Evolutionary conservation across 1,140 invertebrate species (phyloP).

Genomic region (Drosophila azteca): DNA sequence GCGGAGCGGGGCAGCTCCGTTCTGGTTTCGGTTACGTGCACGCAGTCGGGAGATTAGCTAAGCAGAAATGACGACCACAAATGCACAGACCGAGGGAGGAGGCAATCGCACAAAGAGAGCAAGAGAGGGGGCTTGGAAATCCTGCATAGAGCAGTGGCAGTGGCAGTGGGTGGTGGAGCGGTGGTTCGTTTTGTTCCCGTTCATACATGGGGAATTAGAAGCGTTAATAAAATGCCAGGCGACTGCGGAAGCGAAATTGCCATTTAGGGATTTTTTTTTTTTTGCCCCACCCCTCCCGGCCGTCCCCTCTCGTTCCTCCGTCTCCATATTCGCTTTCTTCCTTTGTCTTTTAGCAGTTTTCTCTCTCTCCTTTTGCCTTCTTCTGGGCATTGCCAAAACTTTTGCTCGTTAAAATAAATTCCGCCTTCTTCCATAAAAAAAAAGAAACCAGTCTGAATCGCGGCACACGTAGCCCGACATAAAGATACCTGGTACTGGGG

Average conservation of each 20-base stretch:
- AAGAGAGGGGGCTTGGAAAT: constrained; percentile 6
- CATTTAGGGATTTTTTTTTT: constrained; percentile 67
- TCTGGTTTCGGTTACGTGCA: constrained; percentile 60
- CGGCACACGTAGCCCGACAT: too few species aligned
- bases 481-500: too few species aligned
- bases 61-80: constrained; percentile 70
- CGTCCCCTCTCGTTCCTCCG: not conserved
- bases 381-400: constrained; percentile 59
- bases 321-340: too few species aligned
- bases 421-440: constrained; percentile 46
- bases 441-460: not conserved
- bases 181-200: constrained; percentile 9
- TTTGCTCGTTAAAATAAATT: constrained; percentile 79
- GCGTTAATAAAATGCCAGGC: constrained; percentile 71
- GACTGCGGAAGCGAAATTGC: constrained; percentile 67
- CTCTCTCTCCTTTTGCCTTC: not conserved
- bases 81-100: constrained; percentile 5
- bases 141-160: not conserved
- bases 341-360: not conserved
- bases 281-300: not conserved
- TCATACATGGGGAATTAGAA: constrained; percentile 62
- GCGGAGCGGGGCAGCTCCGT: constrained; percentile 9
- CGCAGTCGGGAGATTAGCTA: constrained; percentile 70
- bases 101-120: not conserved
- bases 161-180: not conserved